Conservation (phyloP, 1,140 invertebrate genomes). For the Bombus impatiens region DNA sequence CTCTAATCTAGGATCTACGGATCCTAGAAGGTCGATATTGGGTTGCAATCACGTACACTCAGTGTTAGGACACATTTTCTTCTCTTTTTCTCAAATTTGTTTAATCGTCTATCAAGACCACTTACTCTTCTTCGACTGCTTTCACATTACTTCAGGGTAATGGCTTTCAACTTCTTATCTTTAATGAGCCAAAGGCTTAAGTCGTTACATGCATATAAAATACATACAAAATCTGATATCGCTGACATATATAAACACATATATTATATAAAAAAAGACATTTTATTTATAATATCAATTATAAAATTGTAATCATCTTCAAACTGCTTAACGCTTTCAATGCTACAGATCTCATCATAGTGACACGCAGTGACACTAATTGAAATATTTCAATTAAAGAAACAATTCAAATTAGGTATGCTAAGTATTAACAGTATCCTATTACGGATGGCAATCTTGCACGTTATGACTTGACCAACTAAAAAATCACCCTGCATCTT, state of each 20-base stretch:
- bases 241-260: no score
- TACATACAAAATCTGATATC: no score
- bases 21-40: background rate
- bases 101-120: no score
- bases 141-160: no score
- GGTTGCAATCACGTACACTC: background rate
- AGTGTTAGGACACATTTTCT: background rate
- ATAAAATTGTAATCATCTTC: background rate
- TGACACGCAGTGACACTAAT: no score
- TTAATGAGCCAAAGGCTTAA: background rate
- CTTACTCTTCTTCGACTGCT: no score
- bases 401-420: no score
- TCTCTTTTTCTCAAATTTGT: background rate
- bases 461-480: no score
- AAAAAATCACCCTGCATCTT: background rate
- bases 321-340: background rate
- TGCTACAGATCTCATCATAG: no score
- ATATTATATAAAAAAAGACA: no score
- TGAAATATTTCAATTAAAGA: no score
- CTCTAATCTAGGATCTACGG: background rate
- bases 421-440: background rate
- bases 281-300: background rate
- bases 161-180: background rate
- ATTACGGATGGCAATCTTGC: background rate
- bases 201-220: no score